Conservation (phyloP, 2,888 invertebrate species). For the Lampropteryx suffumata region DNA sequence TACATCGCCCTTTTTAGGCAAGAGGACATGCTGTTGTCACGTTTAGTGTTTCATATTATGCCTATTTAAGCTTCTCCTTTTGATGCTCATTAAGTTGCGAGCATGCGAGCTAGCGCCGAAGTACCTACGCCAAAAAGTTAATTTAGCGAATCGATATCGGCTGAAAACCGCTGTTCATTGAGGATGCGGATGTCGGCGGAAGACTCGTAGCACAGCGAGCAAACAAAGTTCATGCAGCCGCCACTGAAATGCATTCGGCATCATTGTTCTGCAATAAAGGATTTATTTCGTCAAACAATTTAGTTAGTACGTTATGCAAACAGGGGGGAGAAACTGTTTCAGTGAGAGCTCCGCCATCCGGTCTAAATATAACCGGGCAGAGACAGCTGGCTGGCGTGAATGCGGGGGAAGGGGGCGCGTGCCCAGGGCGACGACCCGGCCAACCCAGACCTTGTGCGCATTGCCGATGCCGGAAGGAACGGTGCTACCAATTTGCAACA, state of each 20-base stretch:
- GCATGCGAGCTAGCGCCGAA: neutral
- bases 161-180: constrained; percentile 19
- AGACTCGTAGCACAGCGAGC: constrained; percentile 1
- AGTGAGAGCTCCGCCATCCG: constrained; percentile 69
- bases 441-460: constrained; percentile 72
- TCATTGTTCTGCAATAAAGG: constrained; percentile 48
- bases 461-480: constrained; percentile 66
- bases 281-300: constrained; percentile 52
- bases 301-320: constrained; percentile 57
- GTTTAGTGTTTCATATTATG: too few species aligned
- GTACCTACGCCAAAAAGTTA: constrained; percentile 1
- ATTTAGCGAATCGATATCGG: constrained; percentile 14
- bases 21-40: constrained; percentile 42
- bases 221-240: constrained; percentile 24
- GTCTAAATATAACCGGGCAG: constrained; percentile 74
- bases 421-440: constrained; percentile 63
- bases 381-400: constrained; percentile 62
- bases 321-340: constrained; percentile 72
- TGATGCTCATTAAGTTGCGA: constrained; percentile 3
- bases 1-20: constrained; percentile 57
- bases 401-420: constrained; percentile 36
- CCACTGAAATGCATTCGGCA: constrained; percentile 31
- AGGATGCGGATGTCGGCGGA: neutral
- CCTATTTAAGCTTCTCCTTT: constrained; percentile 26
- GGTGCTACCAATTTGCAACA: constrained; percentile 51